phyloP scores from a whole-genome alignment of 2,113 vertebrate species.

The Sinocyclocheilus anshuiensis region DNA sequence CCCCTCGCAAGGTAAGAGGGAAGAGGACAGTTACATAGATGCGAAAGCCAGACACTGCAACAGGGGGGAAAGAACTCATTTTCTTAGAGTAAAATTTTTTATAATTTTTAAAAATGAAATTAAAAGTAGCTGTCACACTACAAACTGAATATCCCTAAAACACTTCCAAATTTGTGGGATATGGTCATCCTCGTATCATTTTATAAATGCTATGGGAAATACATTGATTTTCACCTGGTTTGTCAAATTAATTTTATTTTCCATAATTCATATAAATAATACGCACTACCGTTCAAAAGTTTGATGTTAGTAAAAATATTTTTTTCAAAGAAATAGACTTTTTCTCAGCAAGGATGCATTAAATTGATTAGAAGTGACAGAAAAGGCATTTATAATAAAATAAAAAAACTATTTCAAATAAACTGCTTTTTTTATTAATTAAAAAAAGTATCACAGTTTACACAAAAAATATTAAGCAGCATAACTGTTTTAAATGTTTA shows the following conservation, averaged over 20 bases:
- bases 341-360: too few relatives aligned
- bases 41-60: neutral
- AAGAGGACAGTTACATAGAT: conserved; percentile 11
- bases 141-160: neutral
- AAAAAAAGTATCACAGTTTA: too few relatives aligned
- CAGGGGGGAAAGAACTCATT: neutral
- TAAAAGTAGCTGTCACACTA: neutral
- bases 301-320: too few relatives aligned
- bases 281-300: neutral
- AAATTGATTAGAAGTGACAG: too few relatives aligned
- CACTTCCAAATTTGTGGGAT: neutral
- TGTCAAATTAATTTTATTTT: neutral
- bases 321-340: too few relatives aligned
- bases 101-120: neutral
- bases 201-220: neutral
- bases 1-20: conserved; percentile 31
- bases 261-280: neutral
- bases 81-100: neutral
- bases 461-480: too few relatives aligned
- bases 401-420: too few relatives aligned
- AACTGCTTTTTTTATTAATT: too few relatives aligned
- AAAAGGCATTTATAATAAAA: too few relatives aligned
- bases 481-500: too few relatives aligned
- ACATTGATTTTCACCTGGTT: neutral
- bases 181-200: neutral